Base-by-base conservation (phyloP, 1,140 invertebrate species). In the Berghia stephanieae region DNA sequence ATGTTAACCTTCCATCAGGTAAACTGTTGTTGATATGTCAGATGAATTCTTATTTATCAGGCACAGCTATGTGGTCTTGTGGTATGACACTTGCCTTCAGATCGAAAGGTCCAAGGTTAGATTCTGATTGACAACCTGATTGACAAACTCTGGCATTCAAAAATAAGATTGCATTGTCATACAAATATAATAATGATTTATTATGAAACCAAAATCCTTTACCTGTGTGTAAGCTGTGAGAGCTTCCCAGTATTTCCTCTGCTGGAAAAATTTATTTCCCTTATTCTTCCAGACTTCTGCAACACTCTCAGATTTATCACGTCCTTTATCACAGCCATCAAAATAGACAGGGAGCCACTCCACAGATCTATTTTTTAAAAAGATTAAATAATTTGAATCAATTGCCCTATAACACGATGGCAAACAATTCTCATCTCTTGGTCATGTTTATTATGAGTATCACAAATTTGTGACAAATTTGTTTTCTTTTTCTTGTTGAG, bases 201-300 rank as follows among this genome's bases (percentile, higher is more conserved):
- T 10, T 13, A 63, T 8, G 8, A 16, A 63, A 21, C 13, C 57
- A 67, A 31, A 8, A 60, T 10, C 13, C 8, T n/a, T 21, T 36
- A 76, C 74, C 74, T 76, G 42, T 40, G 74, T 76, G n/a, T 76
- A 76, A 34, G 74, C 57, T 67, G 34, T 34, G 16, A 68, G 27
- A 46, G 74, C 74, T 46, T 31, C 42, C 24, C 6, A 21, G n/a
- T 67, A 76, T n/a, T 68, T 67, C 44, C 40, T 76, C 40, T 49
- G 74, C 52, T 76, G 74, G 40, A 76, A 76, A 5, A 40, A 42
- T 38, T 68, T 76, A 24, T 76, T 76, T 1, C 74, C 74, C 36
- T 76, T 76, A 27, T 46, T 68, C 31, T 38, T 67, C 74, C 74
- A 76, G 2, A 76, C 57, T 49, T 36, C 6, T 27, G 74, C 57